Conservation (phyloP, 2,113 vertebrate genomes). For the Callorhinus ursinus region DNA sequence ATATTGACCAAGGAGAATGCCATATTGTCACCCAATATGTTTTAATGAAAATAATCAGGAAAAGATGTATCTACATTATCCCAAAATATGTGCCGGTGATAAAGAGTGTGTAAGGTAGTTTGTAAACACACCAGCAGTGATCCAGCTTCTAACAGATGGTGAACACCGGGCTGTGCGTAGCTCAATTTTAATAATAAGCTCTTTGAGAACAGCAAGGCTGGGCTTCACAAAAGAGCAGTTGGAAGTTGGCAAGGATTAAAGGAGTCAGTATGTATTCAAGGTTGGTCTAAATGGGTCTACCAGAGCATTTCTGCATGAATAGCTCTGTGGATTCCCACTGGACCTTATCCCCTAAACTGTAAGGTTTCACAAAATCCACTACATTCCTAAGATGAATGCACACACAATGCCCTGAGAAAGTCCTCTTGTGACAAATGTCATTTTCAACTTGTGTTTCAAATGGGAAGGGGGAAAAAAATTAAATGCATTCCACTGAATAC, state of each 20-base stretch:
- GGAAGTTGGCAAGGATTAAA: slow-evolving; percentile 36
- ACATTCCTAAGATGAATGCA: slow-evolving; percentile 23
- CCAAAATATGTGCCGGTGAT: background rate
- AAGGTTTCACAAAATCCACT: background rate
- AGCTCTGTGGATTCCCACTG: background rate
- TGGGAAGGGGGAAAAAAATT: background rate
- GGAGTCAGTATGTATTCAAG: background rate
- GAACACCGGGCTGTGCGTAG: background rate
- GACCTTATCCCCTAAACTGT: background rate
- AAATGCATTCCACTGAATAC: background rate
- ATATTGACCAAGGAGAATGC: slow-evolving; percentile 44
- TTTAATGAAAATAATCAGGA: slow-evolving; percentile 44
- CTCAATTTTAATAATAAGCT: slow-evolving; percentile 55
- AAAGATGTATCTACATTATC: background rate
- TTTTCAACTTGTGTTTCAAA: slow-evolving; percentile 21
- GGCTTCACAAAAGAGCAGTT: slow-evolving; percentile 15
- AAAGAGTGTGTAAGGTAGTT: slow-evolving; percentile 35
- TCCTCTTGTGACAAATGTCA: background rate
- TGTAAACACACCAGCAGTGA: slow-evolving; percentile 54
- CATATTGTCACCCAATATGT: slow-evolving; percentile 58
- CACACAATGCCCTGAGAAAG: slow-evolving; percentile 22
- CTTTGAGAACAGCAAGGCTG: slow-evolving; percentile 25
- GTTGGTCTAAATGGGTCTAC: background rate
- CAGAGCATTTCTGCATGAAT: background rate
- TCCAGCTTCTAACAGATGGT: slow-evolving; percentile 50